These are phyloP conservation scores for Drepana falcataria DNA, from an alignment of 2,888 invertebrate genomes.

Conservation along the genomic window DNA sequence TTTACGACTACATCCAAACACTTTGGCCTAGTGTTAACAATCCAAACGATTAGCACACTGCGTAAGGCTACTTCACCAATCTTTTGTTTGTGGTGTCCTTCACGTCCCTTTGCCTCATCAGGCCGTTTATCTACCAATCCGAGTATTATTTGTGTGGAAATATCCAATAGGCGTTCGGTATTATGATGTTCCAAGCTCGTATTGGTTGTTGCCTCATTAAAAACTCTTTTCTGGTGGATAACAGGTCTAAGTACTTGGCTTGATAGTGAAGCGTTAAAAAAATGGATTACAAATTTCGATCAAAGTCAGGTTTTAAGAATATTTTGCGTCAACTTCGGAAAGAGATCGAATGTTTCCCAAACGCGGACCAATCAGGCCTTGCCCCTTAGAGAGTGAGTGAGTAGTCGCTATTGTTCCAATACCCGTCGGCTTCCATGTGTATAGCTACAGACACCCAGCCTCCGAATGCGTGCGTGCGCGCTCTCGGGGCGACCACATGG, in stretches of 20 bases:
- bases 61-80: background rate
- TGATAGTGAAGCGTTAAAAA: background rate
- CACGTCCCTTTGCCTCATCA: constrained; percentile 14
- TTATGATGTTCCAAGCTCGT: background rate
- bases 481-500: constrained; percentile 19
- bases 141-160: background rate
- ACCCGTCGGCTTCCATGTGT: constrained; percentile 36
- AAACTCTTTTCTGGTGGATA: background rate
- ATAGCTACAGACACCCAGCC: constrained; percentile 18
- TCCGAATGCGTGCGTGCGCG: constrained; percentile 18
- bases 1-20: constrained; percentile 21
- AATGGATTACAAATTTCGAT: no score
- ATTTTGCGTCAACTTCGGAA: no score
- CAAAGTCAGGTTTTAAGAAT: no score
- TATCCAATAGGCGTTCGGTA: background rate
- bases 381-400: constrained; percentile 15
- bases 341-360: background rate
- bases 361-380: background rate
- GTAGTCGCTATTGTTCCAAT: constrained; percentile 26
- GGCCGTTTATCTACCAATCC: background rate
- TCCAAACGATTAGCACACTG: constrained; percentile 24
- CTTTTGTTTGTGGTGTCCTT: constrained; percentile 26
- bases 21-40: constrained; percentile 22
- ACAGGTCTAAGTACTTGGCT: background rate
- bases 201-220: background rate